Evolutionary conservation across 2,888 invertebrate genomes (phyloP).

Genomic region (Ashinkailepas kermadecensis): DNA sequence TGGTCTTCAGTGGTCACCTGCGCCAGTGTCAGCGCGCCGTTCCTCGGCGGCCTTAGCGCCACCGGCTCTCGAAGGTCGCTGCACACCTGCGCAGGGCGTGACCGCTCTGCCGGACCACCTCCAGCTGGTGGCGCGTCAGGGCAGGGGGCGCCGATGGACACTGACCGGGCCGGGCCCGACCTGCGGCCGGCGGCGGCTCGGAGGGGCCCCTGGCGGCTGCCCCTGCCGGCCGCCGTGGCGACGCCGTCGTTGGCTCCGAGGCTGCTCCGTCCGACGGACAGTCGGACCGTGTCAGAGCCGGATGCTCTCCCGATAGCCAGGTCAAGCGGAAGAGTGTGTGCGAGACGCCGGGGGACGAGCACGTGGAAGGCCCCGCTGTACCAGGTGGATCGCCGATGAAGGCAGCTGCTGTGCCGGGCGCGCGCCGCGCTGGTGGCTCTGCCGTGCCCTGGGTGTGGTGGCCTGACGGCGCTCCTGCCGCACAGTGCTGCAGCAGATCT

Average conservation of each 20-base stretch:
- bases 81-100: neutral
- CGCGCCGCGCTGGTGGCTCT: neutral
- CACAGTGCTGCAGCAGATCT: neutral
- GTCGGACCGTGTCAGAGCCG: neutral
- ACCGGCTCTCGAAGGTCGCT: neutral
- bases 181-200: too few species aligned
- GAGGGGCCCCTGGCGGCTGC: neutral
- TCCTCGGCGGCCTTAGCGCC: neutral
- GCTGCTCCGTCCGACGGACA: too few species aligned
- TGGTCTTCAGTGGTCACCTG: too few species aligned
- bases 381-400: neutral
- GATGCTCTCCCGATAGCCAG: neutral
- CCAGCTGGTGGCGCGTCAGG: neutral
- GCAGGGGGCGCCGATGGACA: neutral
- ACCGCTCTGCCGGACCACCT: neutral
- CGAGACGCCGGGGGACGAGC: neutral
- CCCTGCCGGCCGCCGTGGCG: neutral
- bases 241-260: too few species aligned
- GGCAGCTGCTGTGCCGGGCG: neutral
- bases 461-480: too few species aligned
- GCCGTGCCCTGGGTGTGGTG: too few species aligned
- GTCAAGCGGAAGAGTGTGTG: neutral
- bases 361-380: neutral
- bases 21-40: too few species aligned
- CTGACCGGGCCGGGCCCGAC: too few species aligned